Evolutionary conservation across 2,113 vertebrate genomes (phyloP).

Genomic region (Ammospiza caudacuta): DNA sequence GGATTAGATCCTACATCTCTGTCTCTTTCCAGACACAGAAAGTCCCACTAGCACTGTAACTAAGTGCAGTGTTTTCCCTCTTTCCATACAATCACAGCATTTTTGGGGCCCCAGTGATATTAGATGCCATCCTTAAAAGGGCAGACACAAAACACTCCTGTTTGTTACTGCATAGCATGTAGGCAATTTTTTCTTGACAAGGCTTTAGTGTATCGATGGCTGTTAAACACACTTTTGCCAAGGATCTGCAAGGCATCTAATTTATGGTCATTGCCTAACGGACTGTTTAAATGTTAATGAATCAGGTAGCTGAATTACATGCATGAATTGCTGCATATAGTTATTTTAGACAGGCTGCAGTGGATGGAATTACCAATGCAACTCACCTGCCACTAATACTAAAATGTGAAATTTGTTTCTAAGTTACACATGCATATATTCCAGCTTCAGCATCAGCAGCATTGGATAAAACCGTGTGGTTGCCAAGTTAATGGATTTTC

Average conservation of each 20-base stretch:
- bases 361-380: constrained; percentile 15
- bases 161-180: background rate
- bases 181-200: constrained; percentile 3
- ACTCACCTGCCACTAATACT: constrained; percentile 24
- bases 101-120: background rate
- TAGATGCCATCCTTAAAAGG: background rate
- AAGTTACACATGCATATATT: background rate
- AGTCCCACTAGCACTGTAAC: background rate
- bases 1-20: background rate
- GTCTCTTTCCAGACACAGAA: background rate
- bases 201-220: background rate
- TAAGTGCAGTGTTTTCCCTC: background rate
- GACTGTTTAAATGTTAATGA: constrained; percentile 59
- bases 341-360: constrained; percentile 33
- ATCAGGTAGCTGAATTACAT: constrained; percentile 60
- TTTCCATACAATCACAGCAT: background rate
- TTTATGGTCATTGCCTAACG: constrained; percentile 42
- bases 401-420: constrained; percentile 43
- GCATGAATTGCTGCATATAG: constrained; percentile 29
- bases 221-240: constrained; percentile 21
- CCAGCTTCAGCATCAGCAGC: background rate
- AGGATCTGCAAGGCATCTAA: constrained; percentile 35
- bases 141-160: background rate
- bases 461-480: background rate
- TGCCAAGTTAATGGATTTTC: constrained; percentile 20